Evolutionary conservation across 2,113 vertebrate genomes (phyloP).

Genomic region (Colius striatus): DNA sequence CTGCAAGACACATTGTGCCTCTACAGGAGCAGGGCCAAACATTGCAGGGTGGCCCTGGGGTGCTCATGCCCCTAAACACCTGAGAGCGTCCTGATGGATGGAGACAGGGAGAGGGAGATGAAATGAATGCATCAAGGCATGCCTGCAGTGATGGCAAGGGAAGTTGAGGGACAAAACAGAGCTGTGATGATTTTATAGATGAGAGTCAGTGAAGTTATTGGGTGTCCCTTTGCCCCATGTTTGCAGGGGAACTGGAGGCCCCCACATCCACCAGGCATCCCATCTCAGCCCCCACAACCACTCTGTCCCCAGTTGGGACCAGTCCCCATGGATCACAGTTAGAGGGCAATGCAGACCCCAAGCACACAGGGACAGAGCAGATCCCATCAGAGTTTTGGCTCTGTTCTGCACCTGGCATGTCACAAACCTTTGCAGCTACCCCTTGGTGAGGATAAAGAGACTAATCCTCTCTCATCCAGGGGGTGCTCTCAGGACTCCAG

Average conservation of each 20-base stretch:
- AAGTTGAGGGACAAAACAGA: background rate
- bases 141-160: background rate
- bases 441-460: background rate
- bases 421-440: background rate
- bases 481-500: background rate
- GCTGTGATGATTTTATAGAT: background rate
- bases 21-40: background rate
- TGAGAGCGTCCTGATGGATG: accelerated
- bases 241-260: background rate
- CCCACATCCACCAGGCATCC: accelerated
- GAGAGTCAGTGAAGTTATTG: background rate
- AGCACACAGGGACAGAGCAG: background rate
- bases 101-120: background rate
- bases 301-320: accelerated
- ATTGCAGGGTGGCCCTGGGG: background rate
- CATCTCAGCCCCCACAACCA: background rate
- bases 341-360: background rate
- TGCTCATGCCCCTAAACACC: background rate
- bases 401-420: background rate
- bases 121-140: accelerated
- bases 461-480: accelerated
- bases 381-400: background rate
- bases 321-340: background rate
- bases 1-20: background rate
- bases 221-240: background rate